These are phyloP conservation scores for Cataglyphis hispanica DNA, from an alignment of 1,140 invertebrate genomes.

Conservation along the genomic window DNA sequence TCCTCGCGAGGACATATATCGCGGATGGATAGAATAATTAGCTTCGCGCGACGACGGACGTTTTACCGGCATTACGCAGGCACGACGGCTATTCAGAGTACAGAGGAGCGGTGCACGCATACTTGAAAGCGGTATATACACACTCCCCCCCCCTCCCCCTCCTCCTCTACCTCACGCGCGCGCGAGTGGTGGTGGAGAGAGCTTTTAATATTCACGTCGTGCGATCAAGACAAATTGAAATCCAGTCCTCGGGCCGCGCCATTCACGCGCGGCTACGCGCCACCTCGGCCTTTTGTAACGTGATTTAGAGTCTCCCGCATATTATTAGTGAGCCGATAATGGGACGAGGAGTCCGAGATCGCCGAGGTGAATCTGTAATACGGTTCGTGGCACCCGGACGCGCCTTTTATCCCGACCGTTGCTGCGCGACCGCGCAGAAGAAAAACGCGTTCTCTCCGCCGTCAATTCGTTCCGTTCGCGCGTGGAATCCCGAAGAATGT, in stretches of 20 bases:
- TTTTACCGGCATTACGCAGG: constrained; percentile 52
- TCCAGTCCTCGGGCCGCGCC: constrained; percentile 70
- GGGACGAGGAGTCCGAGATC: constrained; percentile 75
- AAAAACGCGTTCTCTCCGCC: constrained; percentile 72
- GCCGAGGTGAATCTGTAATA: constrained; percentile 82
- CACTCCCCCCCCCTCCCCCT: neutral
- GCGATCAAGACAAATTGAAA: constrained; percentile 84
- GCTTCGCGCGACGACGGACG: constrained; percentile 19
- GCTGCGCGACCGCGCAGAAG: constrained; percentile 46
- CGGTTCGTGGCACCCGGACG: constrained; percentile 62
- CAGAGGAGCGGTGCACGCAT: constrained; percentile 8
- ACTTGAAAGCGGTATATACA: neutral
- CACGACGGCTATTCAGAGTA: constrained; percentile 49
- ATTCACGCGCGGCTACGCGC: constrained; percentile 67
- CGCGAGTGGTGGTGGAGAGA: neutral
- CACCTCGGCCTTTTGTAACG: constrained; percentile 72
- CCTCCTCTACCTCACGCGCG: neutral
- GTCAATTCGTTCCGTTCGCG: constrained; percentile 79
- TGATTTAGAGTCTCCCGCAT: constrained; percentile 81
- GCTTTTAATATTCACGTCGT: constrained; percentile 80
- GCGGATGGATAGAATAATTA: constrained; percentile 51
- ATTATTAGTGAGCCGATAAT: constrained; percentile 80
- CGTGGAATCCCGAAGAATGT: constrained; percentile 65
- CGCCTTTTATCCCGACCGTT: constrained; percentile 73
- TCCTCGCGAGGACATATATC: constrained; percentile 15